Evolutionary conservation across 1,140 invertebrate genomes (phyloP), one percentile per base, ranked within the genome.

Genomic region (Hylyphantes graminicola): DNA sequence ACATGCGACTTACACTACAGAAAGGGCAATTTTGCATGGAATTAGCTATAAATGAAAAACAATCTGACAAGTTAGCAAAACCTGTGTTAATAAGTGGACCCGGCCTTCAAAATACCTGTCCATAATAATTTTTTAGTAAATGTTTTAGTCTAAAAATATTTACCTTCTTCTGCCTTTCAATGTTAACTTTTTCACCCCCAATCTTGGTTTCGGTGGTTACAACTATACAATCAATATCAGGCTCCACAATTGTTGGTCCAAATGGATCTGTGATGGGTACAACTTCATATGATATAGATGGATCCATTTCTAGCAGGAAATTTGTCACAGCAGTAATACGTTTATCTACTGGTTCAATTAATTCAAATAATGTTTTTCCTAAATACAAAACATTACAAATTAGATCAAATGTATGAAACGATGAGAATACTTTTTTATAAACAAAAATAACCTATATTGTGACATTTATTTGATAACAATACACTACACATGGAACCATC

Each of bases 241-340:
- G 92, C 90, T 97, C 95, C 87, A 92, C 91, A 88, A 95, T 95
- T 0, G 97, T 96, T 0, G 98, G 98, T n/a, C 98, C 98, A 91
- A 94, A 99, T 6, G 96, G 92, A 91, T 99, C 98, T 87, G 91
- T 91, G 80, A 99, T 96, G 13, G 95, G 93, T 10, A 96, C 93
- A 76, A 98, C 91, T 85, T 95, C 91, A 87, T 95, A 95, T 64
- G 92, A 91, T 55, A 99, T 89, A 74, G 92, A 92, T 0, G 94
- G 92, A 88, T 96, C 95, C 85, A 99, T 91, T 88, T 98, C 96
- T 64, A 90, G 90, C 2, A 99, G 89, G 90, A 98, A 99, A 55
- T 95, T 91, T 79, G 91, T 89, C 0, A 99, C 91, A 74, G 91
- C 90, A n/a, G 90, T 87, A 61, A 98, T 95, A 86, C 98, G 92